Evolutionary conservation across 2,888 invertebrate species (phyloP), one percentile per base, ranked within the genome.

Genomic region (Orthosia gothica): DNA sequence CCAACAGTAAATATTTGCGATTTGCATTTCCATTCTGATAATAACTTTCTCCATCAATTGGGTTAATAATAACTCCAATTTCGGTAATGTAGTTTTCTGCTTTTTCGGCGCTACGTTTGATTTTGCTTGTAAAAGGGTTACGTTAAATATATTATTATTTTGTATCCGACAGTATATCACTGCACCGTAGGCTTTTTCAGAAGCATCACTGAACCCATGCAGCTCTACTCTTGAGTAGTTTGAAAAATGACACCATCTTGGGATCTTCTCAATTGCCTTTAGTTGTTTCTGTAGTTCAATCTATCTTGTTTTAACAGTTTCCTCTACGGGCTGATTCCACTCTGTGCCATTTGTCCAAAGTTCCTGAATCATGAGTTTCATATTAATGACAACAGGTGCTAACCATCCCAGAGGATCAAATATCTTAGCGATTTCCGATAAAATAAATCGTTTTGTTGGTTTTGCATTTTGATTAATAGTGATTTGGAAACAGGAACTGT

Each of bases 281-380:
- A 71, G 12, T 50, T 65, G 58, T 12, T 52, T 58, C 45, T 71
- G 71, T 59, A 71, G 15, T 18, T 71, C 58, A 55, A n/a, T 71
- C 26, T 3, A 26, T 26, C 26, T 3, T 26, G 3, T 26, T 26
- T 26, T 26, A 26, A 26, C 3, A 26, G 26, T 26, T 26, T 26
- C 26, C 26, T 26, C 26, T 26, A 26, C 26, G 26, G 26, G 26
- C 26, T 26, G 40, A 65, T 64, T 64, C 70, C 70, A 70, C 49
- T 66, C 66, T 5, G 18, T 57, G 18, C 62, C 49, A 47, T 63
- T n/a, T 16, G 3, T 58, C 75, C 71, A 76, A 0, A 76, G 23
- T 58, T 71, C 63, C 26, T 76, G 75, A 4, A 71, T 63, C 4
- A 76, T 12, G 16, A 75, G 13, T 15, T 75, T 70, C 57, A 75